Evolutionary conservation across 2,888 invertebrate species (phyloP).

Genomic region (Drosophila tripunctata): DNA sequence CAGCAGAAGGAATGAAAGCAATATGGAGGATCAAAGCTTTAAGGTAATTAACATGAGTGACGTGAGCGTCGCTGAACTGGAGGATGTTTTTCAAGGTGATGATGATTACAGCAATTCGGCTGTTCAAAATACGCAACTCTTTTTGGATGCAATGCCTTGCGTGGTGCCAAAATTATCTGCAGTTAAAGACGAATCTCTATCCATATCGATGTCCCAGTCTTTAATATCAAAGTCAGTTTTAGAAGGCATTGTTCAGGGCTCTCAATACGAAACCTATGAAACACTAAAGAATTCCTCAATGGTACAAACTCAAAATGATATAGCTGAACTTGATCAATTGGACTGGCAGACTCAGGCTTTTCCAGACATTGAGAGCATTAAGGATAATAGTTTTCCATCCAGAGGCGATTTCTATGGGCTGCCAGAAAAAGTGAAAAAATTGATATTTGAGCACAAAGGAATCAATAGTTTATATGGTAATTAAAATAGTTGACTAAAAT

Average conservation of each 20-base stretch:
- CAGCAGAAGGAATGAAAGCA: too few species aligned
- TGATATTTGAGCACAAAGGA: slow-evolving; percentile 91
- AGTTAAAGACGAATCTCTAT: slow-evolving; percentile 38
- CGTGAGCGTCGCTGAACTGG: slow-evolving; percentile 47
- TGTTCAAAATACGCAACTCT: slow-evolving; percentile 82
- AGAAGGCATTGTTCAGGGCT: slow-evolving; percentile 70
- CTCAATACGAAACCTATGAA: slow-evolving; percentile 80
- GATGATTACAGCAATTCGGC: slow-evolving; percentile 44
- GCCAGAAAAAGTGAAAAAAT: slow-evolving; percentile 88
- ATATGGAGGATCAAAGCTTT: slow-evolving; percentile 36
- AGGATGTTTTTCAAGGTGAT: slow-evolving; percentile 59
- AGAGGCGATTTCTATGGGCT: slow-evolving; percentile 91
- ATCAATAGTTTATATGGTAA: slow-evolving; percentile 93
- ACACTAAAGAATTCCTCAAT: slow-evolving; percentile 64
- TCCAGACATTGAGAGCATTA: slow-evolving; percentile 47
- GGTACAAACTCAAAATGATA: slow-evolving; percentile 40
- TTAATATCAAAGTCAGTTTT: slow-evolving; percentile 43
- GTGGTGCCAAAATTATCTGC: slow-evolving; percentile 59
- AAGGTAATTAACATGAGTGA: slow-evolving; percentile 66
- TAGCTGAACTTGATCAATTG: slow-evolving; percentile 61
- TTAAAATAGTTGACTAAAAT: slow-evolving; percentile 34
- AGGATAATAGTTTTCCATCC: slow-evolving; percentile 62
- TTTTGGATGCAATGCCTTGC: slow-evolving; percentile 79
- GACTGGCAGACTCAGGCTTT: slow-evolving; percentile 82
- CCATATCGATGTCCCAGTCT: slow-evolving; percentile 31